These are phyloP conservation scores for Frieseomelitta varia DNA, from an alignment of 1,140 invertebrate genomes.

Conservation along the genomic window DNA sequence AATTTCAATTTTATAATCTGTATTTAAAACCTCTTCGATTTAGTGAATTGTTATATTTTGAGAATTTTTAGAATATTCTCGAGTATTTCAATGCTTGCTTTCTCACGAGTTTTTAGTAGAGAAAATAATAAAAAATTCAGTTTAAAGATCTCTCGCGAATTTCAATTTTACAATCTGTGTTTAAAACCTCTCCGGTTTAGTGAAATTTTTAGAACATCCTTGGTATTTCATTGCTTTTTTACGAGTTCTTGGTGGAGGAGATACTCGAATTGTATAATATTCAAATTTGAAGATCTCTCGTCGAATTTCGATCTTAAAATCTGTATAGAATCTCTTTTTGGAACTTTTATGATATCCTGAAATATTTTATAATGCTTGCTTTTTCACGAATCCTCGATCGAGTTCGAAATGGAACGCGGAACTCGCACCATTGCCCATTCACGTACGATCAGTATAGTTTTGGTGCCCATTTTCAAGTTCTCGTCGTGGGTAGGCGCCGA, in stretches of 20 bases:
- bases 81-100: neutral
- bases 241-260: no score
- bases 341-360: neutral
- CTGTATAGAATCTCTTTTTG: no score
- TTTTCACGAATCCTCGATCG: neutral
- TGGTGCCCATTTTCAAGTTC: slow-evolving; percentile 66
- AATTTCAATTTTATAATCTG: neutral
- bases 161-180: neutral
- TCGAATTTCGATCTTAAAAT: neutral
- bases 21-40: neutral
- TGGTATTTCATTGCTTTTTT: neutral
- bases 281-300: neutral
- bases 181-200: neutral
- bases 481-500: slow-evolving; percentile 1
- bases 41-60: neutral
- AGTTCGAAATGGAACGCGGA: slow-evolving; percentile 16
- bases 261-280: no score
- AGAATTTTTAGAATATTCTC: neutral
- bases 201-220: neutral
- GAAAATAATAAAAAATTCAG: no score
- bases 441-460: slow-evolving; percentile 68
- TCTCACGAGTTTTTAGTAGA: no score
- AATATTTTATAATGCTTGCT: neutral
- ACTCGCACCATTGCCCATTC: slow-evolving; percentile 53
- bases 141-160: neutral